Percentiles rank a stretch among this genome's conserved stretches.
These are phyloP conservation scores for Naja naja DNA, from an alignment of 2,113 vertebrate genomes.

Conservation along the genomic window DNA sequence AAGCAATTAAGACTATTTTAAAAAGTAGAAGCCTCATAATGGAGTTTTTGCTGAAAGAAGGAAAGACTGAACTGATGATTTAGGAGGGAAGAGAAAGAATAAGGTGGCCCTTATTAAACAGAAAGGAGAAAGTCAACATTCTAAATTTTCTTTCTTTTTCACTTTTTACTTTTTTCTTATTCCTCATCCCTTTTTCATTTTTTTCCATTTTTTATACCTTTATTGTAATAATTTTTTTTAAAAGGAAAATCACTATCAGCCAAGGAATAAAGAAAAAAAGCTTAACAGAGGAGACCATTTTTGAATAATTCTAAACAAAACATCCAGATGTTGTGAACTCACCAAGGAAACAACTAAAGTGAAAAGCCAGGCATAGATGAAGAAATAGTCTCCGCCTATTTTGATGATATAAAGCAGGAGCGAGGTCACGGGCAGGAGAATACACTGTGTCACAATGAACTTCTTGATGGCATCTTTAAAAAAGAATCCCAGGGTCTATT, in stretches of 20 bases:
- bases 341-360: conserved; percentile 94
- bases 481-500: conserved; percentile 92
- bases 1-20: not conserved
- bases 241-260: not conserved
- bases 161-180: not conserved
- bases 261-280: too few species aligned
- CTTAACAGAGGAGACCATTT: not conserved
- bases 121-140: not conserved
- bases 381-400: conserved; percentile 98
- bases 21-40: not conserved
- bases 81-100: not conserved
- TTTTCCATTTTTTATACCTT: not conserved
- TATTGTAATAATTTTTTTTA: not conserved
- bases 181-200: not conserved
- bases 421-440: conserved; percentile 92
- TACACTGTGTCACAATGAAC: conserved; percentile 95
- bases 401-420: conserved; percentile 98
- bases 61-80: not conserved
- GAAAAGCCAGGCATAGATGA: conserved; percentile 98
- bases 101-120: not conserved
- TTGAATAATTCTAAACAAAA: not conserved
- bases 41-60: not conserved
- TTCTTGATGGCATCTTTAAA: conserved; percentile 96
- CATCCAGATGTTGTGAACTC: conserved; percentile 60
- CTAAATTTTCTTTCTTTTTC: not conserved